A percentile compares a stretch with the other conserved stretches of the same genome.
Evolutionary conservation across 2,113 vertebrate genomes (phyloP).

Genomic region (Nannospalax galili): DNA sequence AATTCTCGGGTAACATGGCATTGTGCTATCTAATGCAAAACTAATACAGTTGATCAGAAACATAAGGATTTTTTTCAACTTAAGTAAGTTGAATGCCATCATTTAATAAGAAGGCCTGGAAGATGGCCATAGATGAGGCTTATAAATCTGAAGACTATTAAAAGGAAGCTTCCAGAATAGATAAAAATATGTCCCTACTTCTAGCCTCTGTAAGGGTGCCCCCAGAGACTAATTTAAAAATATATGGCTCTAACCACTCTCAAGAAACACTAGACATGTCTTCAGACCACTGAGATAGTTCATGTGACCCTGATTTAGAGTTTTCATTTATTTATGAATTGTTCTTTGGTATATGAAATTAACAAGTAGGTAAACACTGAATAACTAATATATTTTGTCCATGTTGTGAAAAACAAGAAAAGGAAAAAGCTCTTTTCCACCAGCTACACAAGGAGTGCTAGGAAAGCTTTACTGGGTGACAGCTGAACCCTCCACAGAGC

Average conservation of each 20-base stretch:
- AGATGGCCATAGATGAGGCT: neutral
- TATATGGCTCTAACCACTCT: neutral
- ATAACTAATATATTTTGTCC: neutral
- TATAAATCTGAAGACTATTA: neutral
- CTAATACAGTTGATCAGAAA: constrained; percentile 16
- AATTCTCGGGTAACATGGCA: neutral
- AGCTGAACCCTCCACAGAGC: neutral
- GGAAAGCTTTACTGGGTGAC: constrained; percentile 15
- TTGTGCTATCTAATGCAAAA: neutral
- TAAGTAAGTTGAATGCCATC: neutral
- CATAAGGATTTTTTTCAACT: neutral
- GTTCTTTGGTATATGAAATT: neutral
- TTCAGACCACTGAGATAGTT: neutral
- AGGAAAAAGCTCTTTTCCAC: neutral
- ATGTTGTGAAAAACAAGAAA: neutral
- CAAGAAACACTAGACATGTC: neutral
- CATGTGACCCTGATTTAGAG: neutral
- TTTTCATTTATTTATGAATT: neutral
- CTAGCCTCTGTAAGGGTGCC: neutral
- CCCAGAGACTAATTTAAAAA: constrained; percentile 16
- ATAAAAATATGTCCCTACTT: neutral
- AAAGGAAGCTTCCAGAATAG: neutral
- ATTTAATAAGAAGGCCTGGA: constrained; percentile 13
- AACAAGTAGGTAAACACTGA: constrained; percentile 14
- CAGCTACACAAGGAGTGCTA: neutral